Conservation (phyloP, 2,113 vertebrate species). For the Podarcis muralis region DNA sequence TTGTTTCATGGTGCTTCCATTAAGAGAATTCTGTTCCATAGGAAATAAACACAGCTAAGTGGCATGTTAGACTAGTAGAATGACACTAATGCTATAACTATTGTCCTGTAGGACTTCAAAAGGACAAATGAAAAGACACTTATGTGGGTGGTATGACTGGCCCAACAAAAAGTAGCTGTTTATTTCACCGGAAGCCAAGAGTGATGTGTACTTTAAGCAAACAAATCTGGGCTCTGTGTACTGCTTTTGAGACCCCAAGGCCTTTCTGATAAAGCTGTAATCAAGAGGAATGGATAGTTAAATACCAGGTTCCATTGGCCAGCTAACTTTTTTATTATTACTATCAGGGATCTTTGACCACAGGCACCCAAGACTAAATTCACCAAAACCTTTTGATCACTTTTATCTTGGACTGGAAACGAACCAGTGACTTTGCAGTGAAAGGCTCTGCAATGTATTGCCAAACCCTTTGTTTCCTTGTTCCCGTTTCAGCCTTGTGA, state of each 20-base stretch:
- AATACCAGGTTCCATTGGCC: not conserved
- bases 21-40: not conserved
- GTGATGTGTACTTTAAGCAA: not conserved
- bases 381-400: not conserved
- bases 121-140: not conserved
- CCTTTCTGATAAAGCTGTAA: accelerated
- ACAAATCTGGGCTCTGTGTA: not conserved
- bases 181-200: not conserved
- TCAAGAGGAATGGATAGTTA: accelerated
- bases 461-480: not conserved
- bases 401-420: not conserved
- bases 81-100: not conserved
- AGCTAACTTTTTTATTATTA: not conserved
- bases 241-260: not conserved
- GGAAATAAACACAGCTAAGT: not conserved
- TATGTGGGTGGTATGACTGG: not conserved
- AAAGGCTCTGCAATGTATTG: not conserved
- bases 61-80: not conserved
- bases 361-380: accelerated
- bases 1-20: not conserved
- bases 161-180: not conserved
- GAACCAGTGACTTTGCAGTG: not conserved
- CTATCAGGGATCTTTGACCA: not conserved
- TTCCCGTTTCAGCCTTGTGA: accelerated
- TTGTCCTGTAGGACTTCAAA: not conserved